phyloP scores from a whole-genome alignment of 2,888 invertebrate genomes.

The Diaphora mendica region DNA sequence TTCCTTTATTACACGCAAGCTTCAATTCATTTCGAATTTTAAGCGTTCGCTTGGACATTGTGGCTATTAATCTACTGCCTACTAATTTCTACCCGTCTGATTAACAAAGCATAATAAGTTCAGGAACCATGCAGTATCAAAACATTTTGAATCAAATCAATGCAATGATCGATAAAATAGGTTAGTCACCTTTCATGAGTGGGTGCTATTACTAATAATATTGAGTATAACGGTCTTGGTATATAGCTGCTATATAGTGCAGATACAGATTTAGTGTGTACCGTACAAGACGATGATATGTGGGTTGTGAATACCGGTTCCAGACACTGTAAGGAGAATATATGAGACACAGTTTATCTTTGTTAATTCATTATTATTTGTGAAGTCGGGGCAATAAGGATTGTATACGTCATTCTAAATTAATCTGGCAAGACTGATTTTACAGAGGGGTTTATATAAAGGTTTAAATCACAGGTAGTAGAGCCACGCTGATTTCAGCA shows the following conservation, averaged over 20 bases:
- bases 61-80: no score
- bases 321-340: conserved; percentile 9
- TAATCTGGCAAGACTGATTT: not conserved
- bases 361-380: conserved; percentile 11
- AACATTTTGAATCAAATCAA: not conserved
- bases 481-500: no score
- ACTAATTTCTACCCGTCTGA: not conserved
- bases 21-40: no score
- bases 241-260: not conserved
- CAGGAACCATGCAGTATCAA: not conserved
- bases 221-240: conserved; percentile 4
- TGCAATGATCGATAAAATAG: conserved; percentile 11
- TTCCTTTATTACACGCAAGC: no score
- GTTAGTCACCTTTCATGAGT: conserved; percentile 19
- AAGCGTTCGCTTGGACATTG: no score
- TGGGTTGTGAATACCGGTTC: conserved; percentile 13
- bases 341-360: conserved; percentile 8
- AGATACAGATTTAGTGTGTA: conserved; percentile 5
- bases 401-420: not conserved
- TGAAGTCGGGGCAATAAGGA: not conserved
- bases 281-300: not conserved
- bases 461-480: no score
- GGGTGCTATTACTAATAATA: conserved; percentile 18
- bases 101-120: not conserved
- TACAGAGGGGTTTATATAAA: not conserved